A percentile compares a stretch with the other conserved stretches of the same genome.
Conservation (phyloP, 92 coral and sea anemone species). For the Nematostella vectensis region DNA sequence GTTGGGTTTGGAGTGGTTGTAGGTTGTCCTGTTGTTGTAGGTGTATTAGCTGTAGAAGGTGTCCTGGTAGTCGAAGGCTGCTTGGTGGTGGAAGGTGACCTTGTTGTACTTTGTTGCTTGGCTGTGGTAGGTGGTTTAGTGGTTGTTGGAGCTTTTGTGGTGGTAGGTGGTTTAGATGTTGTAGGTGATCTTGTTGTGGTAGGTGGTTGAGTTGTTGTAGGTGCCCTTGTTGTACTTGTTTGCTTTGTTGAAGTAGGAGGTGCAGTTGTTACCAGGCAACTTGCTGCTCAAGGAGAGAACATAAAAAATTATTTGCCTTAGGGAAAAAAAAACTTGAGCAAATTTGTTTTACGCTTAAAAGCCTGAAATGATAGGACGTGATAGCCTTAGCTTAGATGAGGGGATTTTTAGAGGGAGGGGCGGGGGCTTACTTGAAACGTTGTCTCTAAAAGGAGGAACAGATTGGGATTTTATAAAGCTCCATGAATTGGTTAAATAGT, state of each 20-base stretch:
- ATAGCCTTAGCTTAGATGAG: too few species aligned
- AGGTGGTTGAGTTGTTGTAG: conserved; percentile 4
- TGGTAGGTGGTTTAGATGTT: neutral
- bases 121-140: conserved; percentile 6
- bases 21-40: conserved; percentile 13
- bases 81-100: conserved; percentile 9
- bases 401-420: too few species aligned
- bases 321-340: too few species aligned
- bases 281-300: neutral
- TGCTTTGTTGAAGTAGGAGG: neutral
- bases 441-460: too few species aligned
- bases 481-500: too few species aligned
- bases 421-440: too few species aligned
- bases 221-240: neutral
- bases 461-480: too few species aligned
- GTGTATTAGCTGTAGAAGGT: conserved; percentile 14
- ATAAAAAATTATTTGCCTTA: too few species aligned
- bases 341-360: too few species aligned
- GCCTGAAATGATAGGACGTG: too few species aligned
- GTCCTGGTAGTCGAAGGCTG: neutral
- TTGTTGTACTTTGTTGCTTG: conserved; percentile 7
- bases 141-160: conserved; percentile 11
- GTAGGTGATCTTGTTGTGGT: conserved; percentile 2
- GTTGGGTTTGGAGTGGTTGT: conserved; percentile 19
- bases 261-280: neutral